Base-by-base conservation (phyloP, 1,140 invertebrate genomes). In the Dendrolimus punctatus region DNA sequence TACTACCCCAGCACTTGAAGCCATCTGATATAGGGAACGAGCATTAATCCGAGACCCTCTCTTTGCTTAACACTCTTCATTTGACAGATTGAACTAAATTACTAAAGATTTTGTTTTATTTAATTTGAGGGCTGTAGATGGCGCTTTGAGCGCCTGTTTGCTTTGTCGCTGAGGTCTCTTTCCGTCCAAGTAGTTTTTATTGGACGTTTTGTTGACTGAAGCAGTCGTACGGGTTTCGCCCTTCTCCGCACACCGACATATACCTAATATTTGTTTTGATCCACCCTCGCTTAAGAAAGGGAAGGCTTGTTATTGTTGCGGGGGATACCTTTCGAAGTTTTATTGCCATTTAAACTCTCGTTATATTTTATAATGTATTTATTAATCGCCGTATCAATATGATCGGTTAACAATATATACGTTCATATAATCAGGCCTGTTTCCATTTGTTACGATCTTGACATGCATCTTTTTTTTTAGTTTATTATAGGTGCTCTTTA, bases 71-170 rank as follows among this genome's bases (percentile, higher is more conserved):
- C 77, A 82, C 81, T 85, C 71, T 81, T 78, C 79, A 77, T 81
- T 85, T 85, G 81, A 85, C 81, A 85, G 81, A 80, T 85, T 78
- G 76, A 66, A 67, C 76, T 79, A 76, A 77, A 80, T 80, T 73
- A 80, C 69, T 75, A 62, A 63, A 73, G 74, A 66, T 71, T 77
- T 78, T 51, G 41, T 80, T 79, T 79, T 81, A 76, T 82, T 80
- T 82, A 81, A 80, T 81, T 78, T 80, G 68, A 79, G 75, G 68
- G 75, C 23, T 23, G 23, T 23, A 23, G 1, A 23, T 23, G 23
- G 23, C 23, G 23, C 60, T 59, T 58, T 58, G 51, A 61, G 57
- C 47, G 71, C 39, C 66, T 85, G 77, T 82, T 85, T 85, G 71
- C 60, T 46, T 56, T 71, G 69, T 73, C 68, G 56, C 57, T 62